phyloP scores from a whole-genome alignment of 30 jellyfish, hydroid and myxozoan genomes.

The Aurelia sp. region DNA sequence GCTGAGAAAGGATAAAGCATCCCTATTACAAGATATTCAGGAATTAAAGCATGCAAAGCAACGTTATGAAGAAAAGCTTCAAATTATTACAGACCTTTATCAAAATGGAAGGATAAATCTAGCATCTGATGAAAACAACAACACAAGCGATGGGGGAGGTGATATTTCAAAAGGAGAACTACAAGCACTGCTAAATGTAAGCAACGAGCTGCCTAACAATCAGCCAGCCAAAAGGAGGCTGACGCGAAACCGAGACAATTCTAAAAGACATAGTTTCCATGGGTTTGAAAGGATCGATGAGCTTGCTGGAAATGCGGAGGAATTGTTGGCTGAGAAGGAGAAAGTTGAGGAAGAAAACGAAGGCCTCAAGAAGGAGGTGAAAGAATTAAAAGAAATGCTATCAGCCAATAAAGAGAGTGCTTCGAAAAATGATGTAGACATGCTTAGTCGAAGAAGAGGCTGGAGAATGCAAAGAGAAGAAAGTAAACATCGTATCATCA shows the following conservation, averaged over 20 bases:
- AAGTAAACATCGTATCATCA: slow-evolving; percentile 69
- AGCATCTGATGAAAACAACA: slow-evolving; percentile 38
- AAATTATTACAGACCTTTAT: slow-evolving; percentile 35
- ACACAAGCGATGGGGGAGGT: slow-evolving; percentile 3
- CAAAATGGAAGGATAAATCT: slow-evolving; percentile 40
- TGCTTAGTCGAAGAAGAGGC: slow-evolving; percentile 60
- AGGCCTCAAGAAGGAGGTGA: slow-evolving; percentile 52
- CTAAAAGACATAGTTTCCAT: slow-evolving; percentile 63
- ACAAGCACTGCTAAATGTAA: slow-evolving; percentile 3
- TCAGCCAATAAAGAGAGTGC: slow-evolving; percentile 15
- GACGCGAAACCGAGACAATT: slow-evolving; percentile 32
- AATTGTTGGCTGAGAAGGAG: slow-evolving; percentile 70
- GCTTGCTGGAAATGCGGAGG: slow-evolving; percentile 63
- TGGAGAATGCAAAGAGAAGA: slow-evolving; percentile 73
- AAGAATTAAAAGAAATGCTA: slow-evolving; percentile 36
- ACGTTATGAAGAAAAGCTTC: slow-evolving; percentile 66
- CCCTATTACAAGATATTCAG: slow-evolving; percentile 53
- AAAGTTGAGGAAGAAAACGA: slow-evolving; percentile 45
- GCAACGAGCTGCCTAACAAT: neutral
- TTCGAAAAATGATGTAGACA: slow-evolving; percentile 47
- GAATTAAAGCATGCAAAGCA: slow-evolving; percentile 60
- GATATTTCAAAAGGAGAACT: slow-evolving; percentile 49
- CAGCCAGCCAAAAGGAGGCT: neutral
- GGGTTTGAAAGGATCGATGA: slow-evolving; percentile 62
- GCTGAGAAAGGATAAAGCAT: slow-evolving; percentile 65